These are phyloP conservation scores for Odontocolon sp. DNA, from an alignment of 2,888 invertebrate species.

Conservation along the genomic window DNA sequence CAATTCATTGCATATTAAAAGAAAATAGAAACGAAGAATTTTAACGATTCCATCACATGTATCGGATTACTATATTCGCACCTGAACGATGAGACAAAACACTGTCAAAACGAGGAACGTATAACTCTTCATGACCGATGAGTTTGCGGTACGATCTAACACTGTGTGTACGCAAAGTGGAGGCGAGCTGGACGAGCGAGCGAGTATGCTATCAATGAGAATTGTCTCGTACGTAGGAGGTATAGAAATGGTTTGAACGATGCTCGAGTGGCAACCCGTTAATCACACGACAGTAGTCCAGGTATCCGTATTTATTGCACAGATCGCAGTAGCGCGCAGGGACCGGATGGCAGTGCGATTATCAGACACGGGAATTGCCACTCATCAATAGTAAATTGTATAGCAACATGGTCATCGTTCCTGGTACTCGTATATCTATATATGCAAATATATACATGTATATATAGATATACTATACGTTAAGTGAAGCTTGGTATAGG, in stretches of 20 bases:
- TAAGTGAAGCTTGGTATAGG: conserved; percentile 8
- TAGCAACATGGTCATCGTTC: conserved; percentile 54
- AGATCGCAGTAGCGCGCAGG: conserved; percentile 40
- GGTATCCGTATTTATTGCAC: conserved; percentile 70
- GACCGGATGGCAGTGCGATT: conserved; percentile 68
- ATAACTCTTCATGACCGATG: conserved; percentile 53
- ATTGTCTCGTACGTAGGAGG: conserved; percentile 27
- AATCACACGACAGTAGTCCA: conserved; percentile 62
- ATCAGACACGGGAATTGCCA: conserved; percentile 68
- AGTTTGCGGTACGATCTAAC: conserved; percentile 15
- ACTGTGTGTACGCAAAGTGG: conserved; percentile 20
- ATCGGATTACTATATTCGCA: not conserved
- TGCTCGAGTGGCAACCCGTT: conserved; percentile 31
- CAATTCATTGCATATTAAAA: too few species aligned
- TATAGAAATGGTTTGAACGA: conserved; percentile 21
- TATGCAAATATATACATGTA: too few species aligned
- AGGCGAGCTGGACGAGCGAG: not conserved
- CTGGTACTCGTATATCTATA: conserved; percentile 5
- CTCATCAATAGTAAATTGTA: conserved; percentile 70
- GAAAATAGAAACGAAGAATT: not conserved
- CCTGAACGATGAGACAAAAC: conserved; percentile 41
- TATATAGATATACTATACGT: too few species aligned
- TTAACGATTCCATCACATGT: not conserved
- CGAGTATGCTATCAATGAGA: not conserved
- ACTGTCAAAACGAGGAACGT: conserved; percentile 38